phyloP scores from a whole-genome alignment of 1,140 invertebrate species.

The Drosophila melanica region DNA sequence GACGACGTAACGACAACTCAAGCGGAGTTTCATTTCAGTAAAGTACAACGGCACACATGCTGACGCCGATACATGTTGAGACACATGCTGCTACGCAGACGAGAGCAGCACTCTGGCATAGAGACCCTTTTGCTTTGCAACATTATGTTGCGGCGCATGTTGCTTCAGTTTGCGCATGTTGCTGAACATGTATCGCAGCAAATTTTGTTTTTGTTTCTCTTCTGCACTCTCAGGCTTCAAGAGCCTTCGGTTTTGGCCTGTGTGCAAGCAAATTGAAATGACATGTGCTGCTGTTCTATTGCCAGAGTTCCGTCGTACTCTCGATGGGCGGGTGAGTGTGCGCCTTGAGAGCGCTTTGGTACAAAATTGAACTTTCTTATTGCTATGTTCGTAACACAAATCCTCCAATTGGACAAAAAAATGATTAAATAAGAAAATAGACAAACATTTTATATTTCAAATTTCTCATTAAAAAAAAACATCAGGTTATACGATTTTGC shows the following conservation, averaged over 20 bases:
- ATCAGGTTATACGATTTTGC: too few species aligned
- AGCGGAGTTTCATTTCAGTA: constrained; percentile 30
- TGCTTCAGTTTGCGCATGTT: constrained; percentile 32
- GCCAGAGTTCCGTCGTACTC: constrained; percentile 20
- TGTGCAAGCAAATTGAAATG: neutral
- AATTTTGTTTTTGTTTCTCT: constrained; percentile 37
- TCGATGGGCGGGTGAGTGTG: constrained; percentile 39
- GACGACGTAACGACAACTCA: constrained; percentile 52
- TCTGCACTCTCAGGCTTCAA: neutral
- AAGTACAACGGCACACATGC: constrained; percentile 18
- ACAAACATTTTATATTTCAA: too few species aligned
- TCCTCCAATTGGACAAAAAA: too few species aligned
- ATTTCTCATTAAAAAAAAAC: too few species aligned
- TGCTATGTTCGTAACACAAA: neutral
- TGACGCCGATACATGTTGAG: constrained; percentile 24
- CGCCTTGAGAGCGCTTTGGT: constrained; percentile 1
- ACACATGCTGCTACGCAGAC: constrained; percentile 26
- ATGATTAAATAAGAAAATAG: too few species aligned
- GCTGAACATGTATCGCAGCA: constrained; percentile 2
- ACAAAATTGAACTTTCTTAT: neutral
- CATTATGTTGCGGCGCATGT: constrained; percentile 26
- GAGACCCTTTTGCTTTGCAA: constrained; percentile 13
- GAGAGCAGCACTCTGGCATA: constrained; percentile 3
- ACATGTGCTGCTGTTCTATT: constrained; percentile 21
- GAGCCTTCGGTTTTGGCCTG: neutral